Base-by-base conservation (phyloP, 1,140 invertebrate genomes). In the Drosophila pallidifrons region DNA sequence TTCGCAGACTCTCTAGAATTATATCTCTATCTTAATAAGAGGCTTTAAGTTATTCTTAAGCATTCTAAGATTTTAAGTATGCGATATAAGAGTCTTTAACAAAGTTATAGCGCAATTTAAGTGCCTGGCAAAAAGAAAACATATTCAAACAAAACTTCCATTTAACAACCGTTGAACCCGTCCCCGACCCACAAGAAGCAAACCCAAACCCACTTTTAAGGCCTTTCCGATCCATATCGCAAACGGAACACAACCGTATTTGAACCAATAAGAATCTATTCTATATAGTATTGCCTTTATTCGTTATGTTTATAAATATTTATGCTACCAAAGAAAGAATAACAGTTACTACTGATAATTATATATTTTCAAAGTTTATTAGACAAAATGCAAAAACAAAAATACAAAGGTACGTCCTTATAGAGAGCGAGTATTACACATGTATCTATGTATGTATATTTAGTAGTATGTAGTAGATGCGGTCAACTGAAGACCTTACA, bases 341-440 rank as follows among this genome's bases (percentile, higher is more conserved):
- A 25, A 25, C 20, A 63, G 35, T 38, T 54, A 20, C 28, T 47
- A 75, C 8, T 8, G 35, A 38, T 38, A 38, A 61, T 28, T 71
- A 47, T 71, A 77, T 81, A 78, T 81, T 79, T 81, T 81, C 59
- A 79, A 72, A 79, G 72, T 81, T 79, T 81, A 81, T 79, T 79
- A 69, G 76, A 60, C 61, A 72, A 78, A 81, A 68, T 69, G 60
- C 66, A 74, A 75, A 74, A 38, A 38, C 35, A 38, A 46, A 68
- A 66, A 55, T 49, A 75, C 28, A 67, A 73, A 77, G 16, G 16
- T 71, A 70, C 66, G 61, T 78, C 72, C 67, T 75, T 76, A 63
- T 61, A 61, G 57, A 71, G 16, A 77, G 46, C 61, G 46, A 77
- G 59, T 59, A 79, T 72, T 73, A 65, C 61, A 57, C 20, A 60